Evolutionary conservation across 2,797 vertebrate species (phyloP).

Genomic region (Helostoma temminkii): DNA sequence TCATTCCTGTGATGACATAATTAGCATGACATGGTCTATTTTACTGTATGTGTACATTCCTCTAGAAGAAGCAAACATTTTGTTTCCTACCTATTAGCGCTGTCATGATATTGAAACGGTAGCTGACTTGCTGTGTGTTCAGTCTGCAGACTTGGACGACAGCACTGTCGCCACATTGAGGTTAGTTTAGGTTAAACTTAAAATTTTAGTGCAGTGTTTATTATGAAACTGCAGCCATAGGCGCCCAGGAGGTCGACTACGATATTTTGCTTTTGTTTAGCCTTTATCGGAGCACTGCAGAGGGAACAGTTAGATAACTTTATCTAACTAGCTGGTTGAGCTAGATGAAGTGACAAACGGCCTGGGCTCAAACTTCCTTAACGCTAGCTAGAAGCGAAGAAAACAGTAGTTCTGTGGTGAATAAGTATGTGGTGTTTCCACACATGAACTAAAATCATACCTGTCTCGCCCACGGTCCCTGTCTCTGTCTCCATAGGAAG

Average conservation of each 20-base stretch:
- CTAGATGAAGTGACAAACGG: neutral
- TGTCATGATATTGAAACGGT: neutral
- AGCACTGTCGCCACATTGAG: too few relatives aligned
- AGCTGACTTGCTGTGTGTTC: neutral
- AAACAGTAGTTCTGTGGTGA: neutral
- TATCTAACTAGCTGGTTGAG: too few relatives aligned
- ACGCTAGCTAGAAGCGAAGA: neutral
- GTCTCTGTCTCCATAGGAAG: conserved; percentile 86
- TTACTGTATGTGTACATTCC: neutral
- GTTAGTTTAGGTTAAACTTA: neutral
- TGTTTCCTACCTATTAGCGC: neutral
- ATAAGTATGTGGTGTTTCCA: neutral
- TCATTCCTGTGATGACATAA: too few relatives aligned
- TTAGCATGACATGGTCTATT: too few relatives aligned
- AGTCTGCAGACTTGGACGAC: too few relatives aligned
- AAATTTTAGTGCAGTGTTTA: neutral
- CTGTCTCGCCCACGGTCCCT: conserved; percentile 91
- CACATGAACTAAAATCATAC: conserved; percentile 50
- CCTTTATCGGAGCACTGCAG: neutral
- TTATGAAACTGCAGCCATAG: too few relatives aligned
- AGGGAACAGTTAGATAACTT: neutral
- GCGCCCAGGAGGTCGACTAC: too few relatives aligned
- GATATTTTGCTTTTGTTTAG: neutral
- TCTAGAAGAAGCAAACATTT: neutral
- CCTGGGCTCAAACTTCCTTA: neutral